These are phyloP conservation scores for Myotis vivesi DNA, from an alignment of 2,797 vertebrate genomes.

Conservation along the genomic window DNA sequence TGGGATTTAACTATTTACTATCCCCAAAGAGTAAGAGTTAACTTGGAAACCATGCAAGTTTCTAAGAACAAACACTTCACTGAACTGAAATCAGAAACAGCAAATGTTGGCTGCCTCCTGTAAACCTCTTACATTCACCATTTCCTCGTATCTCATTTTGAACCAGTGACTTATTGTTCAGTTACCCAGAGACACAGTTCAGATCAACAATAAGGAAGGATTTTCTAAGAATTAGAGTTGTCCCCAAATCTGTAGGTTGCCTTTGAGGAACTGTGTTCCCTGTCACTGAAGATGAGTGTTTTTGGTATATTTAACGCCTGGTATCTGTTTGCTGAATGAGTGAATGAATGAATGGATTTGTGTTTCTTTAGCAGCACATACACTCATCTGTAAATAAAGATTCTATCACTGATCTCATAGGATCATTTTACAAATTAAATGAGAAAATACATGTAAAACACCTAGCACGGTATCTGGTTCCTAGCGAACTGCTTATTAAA, in stretches of 20 bases:
- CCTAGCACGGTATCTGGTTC: neutral
- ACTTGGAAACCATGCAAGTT: neutral
- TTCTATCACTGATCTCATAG: neutral
- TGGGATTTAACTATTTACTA: neutral
- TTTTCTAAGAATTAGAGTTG: neutral
- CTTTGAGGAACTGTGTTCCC: neutral
- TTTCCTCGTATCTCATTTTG: neutral
- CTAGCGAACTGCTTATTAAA: neutral
- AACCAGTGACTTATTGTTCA: neutral
- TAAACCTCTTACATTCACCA: neutral
- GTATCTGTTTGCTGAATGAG: neutral
- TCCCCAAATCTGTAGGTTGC: neutral
- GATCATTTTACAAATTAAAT: neutral
- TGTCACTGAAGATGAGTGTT: neutral
- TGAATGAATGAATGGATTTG: neutral
- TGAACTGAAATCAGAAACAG: neutral
- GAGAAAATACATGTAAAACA: neutral
- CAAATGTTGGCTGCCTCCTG: neutral
- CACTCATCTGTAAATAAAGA: neutral
- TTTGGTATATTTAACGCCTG: neutral
- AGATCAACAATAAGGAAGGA: neutral
- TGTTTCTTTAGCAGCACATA: neutral
- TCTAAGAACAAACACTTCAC: neutral
- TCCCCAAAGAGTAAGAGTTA: neutral
- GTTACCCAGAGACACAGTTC: neutral